Conservation (phyloP, 2,888 invertebrate genomes). For the Xanthorhoe spadicearia region DNA sequence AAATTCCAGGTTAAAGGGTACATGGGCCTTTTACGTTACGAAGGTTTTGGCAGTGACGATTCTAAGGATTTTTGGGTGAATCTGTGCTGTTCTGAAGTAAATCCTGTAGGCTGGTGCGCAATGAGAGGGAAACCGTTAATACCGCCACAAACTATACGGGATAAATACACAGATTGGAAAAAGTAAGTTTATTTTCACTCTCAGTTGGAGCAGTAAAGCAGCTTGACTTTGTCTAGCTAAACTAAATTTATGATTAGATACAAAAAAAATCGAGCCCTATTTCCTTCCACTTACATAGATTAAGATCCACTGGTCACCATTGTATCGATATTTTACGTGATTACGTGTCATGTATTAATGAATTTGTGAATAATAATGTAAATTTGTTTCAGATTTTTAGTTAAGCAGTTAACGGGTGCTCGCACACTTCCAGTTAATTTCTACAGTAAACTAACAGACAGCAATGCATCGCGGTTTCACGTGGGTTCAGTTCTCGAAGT, state of each 20-base stretch:
- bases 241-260: too few species aligned
- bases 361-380: not conserved
- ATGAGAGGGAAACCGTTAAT: constrained; percentile 97
- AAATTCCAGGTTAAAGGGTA: constrained; percentile 90
- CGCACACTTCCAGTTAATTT: constrained; percentile 97
- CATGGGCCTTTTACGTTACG: constrained; percentile 92
- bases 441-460: constrained; percentile 93
- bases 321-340: too few species aligned
- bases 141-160: constrained; percentile 96
- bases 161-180: constrained; percentile 98
- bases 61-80: constrained; percentile 99
- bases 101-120: constrained; percentile 99
- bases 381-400: constrained; percentile 86
- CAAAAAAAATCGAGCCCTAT: too few species aligned
- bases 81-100: constrained; percentile 96
- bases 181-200: constrained; percentile 75
- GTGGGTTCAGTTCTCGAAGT: constrained; percentile 95
- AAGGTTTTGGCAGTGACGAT: constrained; percentile 95
- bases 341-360: too few species aligned
- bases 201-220: too few species aligned
- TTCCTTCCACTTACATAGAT: too few species aligned
- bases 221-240: too few species aligned
- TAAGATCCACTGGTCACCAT: too few species aligned
- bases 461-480: constrained; percentile 92
- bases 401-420: constrained; percentile 96